Percentiles rank a stretch among this genome's conserved stretches.
These are phyloP conservation scores for Sericinus montela DNA, from an alignment of 2,888 invertebrate genomes.

Conservation along the genomic window DNA sequence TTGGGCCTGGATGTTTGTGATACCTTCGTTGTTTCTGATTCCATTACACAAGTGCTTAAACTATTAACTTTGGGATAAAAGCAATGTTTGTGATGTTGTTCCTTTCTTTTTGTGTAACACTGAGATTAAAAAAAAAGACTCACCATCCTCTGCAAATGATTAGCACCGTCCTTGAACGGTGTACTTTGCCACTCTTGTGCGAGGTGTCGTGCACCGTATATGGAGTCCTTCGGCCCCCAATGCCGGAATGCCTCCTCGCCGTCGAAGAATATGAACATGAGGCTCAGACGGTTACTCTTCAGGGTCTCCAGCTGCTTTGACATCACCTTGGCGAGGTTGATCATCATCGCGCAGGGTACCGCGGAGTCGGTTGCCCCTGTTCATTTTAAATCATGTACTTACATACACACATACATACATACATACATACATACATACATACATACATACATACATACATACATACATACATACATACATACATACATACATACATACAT, in stretches of 20 bases:
- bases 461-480: too few relatives aligned
- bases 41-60: too few relatives aligned
- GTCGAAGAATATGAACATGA: constrained; percentile 97
- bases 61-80: too few relatives aligned
- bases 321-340: constrained; percentile 88
- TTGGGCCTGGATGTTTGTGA: too few relatives aligned
- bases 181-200: constrained; percentile 86
- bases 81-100: too few relatives aligned
- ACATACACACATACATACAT: too few relatives aligned
- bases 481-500: too few relatives aligned
- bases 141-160: constrained; percentile 86
- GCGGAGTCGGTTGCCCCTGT: constrained; percentile 96
- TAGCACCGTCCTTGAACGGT: constrained; percentile 67
- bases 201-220: constrained; percentile 96
- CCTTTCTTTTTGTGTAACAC: too few relatives aligned
- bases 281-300: constrained; percentile 73
- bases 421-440: too few relatives aligned
- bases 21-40: too few relatives aligned
- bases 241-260: constrained; percentile 97
- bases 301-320: constrained; percentile 74
- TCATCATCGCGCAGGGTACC: constrained; percentile 95
- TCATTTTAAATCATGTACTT: not conserved
- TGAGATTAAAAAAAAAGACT: too few relatives aligned
- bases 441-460: too few relatives aligned
- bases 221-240: constrained; percentile 94